A percentile compares a stretch with the other conserved stretches of the same genome.
Conservation (phyloP, 2,888 invertebrate species). For the Lutraria lutraria region DNA sequence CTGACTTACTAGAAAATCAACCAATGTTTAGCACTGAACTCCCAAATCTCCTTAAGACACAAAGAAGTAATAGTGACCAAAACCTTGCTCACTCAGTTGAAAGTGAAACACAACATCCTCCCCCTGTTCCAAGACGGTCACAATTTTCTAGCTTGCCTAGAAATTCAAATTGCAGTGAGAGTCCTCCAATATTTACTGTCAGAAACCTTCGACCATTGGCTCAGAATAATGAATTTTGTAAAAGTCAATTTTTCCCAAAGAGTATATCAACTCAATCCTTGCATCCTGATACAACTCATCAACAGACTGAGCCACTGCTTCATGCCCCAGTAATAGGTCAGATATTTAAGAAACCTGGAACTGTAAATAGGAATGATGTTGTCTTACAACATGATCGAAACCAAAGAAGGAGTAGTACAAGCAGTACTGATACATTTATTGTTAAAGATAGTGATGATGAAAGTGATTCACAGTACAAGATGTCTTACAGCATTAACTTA, state of each 20-base stretch:
- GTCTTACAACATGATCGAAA: neutral
- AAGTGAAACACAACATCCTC: neutral
- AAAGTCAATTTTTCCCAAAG: conserved; percentile 69
- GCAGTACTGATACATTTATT: conserved; percentile 83
- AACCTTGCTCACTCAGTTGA: neutral
- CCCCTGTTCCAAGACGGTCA: neutral
- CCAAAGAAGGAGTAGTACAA: conserved; percentile 62
- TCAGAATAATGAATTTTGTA: conserved; percentile 79
- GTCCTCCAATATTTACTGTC: conserved; percentile 71
- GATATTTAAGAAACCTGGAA: conserved; percentile 24
- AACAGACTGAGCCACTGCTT: conserved; percentile 31
- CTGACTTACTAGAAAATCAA: conserved; percentile 45
- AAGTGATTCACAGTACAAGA: conserved; percentile 35
- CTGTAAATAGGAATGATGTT: neutral
- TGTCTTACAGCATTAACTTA: conserved; percentile 8
- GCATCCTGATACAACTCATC: neutral
- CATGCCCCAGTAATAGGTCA: conserved; percentile 59
- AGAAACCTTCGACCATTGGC: conserved; percentile 78
- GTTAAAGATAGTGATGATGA: conserved; percentile 80
- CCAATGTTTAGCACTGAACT: neutral
- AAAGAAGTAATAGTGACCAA: conserved; percentile 41
- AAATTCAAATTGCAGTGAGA: neutral
- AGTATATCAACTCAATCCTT: conserved; percentile 6
- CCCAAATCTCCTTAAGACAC: neutral
- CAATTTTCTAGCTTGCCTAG: neutral